Evolutionary conservation across 2,888 invertebrate species (phyloP), one percentile per base, ranked within the genome.

Genomic region (Caenorhabditis sinica): DNA sequence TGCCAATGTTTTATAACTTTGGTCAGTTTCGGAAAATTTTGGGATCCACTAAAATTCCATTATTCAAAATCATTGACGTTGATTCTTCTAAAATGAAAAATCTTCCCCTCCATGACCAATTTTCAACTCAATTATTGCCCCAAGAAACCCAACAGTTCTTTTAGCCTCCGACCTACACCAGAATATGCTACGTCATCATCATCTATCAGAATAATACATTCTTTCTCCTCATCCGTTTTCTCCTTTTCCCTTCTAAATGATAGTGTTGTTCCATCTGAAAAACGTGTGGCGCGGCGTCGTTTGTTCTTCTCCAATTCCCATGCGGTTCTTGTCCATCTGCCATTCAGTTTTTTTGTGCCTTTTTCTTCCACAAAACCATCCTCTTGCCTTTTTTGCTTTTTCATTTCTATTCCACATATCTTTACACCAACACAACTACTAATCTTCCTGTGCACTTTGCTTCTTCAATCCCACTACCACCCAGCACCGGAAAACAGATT

Each of bases 281-380:
- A 65, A 36, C 33, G 56, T 15, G 68, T 49, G 49, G 49, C 15
- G 56, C 76, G 61, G 61, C 61, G 45, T 71, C 77, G 76, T 77
- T 77, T 77, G 69, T 77, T 72, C 60, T 40, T 40, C 65, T 51
- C 40, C 77, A 63, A 69, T 71, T 77, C 77, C 77, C 77, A 51
- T 23, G 77, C 20, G 77, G 15, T 51, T 61, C 36, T 13, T 49
- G 20, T 49, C 60, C 45, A 49, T 66, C 63, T 30, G 30, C 23
- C 25, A 20, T 66, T 30, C 13, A 20, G 23, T 33, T 73, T 73
- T 66, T 49, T 58, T n/a, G 20, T n/a, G 51, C 25, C 33, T 68
- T 60, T 76, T 76, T 69, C 13, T 25, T 33, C 13, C 58, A 20
- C 1, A 13, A 25, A 65, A 74, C 74, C 74, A 74, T 74, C 40